Percentiles rank a stretch among this genome's conserved stretches.
These are phyloP conservation scores for Eupithecia abbreviata DNA, from an alignment of 2,888 invertebrate genomes.

Conservation along the genomic window DNA sequence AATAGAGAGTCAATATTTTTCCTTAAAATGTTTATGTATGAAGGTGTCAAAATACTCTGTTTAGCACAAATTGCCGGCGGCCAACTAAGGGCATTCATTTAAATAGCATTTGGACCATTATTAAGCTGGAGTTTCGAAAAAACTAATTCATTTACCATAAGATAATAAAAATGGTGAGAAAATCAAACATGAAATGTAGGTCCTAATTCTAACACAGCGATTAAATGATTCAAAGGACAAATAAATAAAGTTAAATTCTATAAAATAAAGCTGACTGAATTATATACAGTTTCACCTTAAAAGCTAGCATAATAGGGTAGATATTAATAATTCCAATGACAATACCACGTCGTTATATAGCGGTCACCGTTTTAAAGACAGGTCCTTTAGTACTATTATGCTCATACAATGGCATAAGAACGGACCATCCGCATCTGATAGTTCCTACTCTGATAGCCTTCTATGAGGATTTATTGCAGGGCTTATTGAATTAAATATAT, in stretches of 20 bases:
- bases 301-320: not conserved
- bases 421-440: slow-evolving; percentile 72
- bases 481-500: slow-evolving; percentile 79
- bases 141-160: not conserved
- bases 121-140: slow-evolving; percentile 4
- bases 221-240: not conserved
- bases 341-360: not conserved
- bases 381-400: slow-evolving; percentile 35
- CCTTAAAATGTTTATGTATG: slow-evolving; percentile 76
- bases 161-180: not conserved
- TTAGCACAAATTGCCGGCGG: slow-evolving; percentile 73
- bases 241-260: not conserved
- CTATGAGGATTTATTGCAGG: slow-evolving; percentile 78
- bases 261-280: not conserved
- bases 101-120: slow-evolving; percentile 68
- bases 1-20: slow-evolving; percentile 50
- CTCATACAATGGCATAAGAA: slow-evolving; percentile 61
- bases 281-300: not conserved
- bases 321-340: not conserved
- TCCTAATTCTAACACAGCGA: not conserved
- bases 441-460: slow-evolving; percentile 79
- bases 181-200: not conserved
- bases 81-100: slow-evolving; percentile 76
- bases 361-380: not conserved
- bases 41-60: slow-evolving; percentile 78